These are phyloP conservation scores for Smittia aterrima DNA, from an alignment of 2,888 invertebrate species.

Conservation along the genomic window DNA sequence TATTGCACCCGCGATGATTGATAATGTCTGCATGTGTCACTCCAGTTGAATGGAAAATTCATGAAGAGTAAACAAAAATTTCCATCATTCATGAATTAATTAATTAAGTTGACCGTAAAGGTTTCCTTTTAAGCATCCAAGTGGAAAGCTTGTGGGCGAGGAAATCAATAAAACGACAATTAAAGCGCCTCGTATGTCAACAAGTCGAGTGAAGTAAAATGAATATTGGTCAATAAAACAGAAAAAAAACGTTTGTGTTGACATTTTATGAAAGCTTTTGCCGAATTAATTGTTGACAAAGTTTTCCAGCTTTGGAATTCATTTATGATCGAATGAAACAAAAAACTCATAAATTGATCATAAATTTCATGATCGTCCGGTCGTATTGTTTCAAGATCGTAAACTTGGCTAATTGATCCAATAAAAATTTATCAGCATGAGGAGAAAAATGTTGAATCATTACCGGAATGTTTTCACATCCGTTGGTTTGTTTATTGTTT, in stretches of 20 bases:
- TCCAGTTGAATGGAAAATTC: background rate
- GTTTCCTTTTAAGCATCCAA: background rate
- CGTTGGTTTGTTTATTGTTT: background rate
- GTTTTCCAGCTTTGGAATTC: background rate
- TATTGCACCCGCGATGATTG: slow-evolving; percentile 2
- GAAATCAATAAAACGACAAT: slow-evolving; percentile 30
- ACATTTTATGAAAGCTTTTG: slow-evolving; percentile 2
- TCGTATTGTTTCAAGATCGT: background rate
- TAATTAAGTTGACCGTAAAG: background rate
- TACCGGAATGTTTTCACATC: background rate
- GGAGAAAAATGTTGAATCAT: background rate
- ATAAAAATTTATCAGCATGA: background rate
- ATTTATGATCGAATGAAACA: background rate
- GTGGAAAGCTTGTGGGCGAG: background rate
- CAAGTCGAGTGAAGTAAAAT: slow-evolving; percentile 16
- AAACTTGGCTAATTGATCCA: slow-evolving; percentile 22
- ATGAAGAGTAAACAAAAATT: background rate
- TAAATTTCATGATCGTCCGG: background rate
- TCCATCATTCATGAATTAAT: background rate
- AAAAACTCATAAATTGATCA: background rate
- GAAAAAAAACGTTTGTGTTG: background rate
- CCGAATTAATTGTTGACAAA: background rate
- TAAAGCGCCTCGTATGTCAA: slow-evolving; percentile 10
- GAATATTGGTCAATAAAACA: slow-evolving; percentile 4
- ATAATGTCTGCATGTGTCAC: slow-evolving; percentile 8